These are phyloP conservation scores for Brachyalestes nurse DNA, from an alignment of 2,797 vertebrate genomes.

Conservation along the genomic window DNA sequence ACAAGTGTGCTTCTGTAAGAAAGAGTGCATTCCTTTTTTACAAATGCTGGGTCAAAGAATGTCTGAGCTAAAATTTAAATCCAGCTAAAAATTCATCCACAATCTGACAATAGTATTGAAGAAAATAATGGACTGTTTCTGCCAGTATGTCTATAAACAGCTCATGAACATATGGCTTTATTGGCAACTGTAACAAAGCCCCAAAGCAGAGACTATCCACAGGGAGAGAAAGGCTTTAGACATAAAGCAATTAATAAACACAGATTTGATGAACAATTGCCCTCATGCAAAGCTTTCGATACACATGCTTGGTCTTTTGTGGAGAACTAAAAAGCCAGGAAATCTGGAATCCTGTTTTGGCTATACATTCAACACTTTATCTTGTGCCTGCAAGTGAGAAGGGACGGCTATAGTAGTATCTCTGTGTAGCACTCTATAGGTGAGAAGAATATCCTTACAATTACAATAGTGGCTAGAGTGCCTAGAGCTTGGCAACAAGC, in stretches of 20 bases:
- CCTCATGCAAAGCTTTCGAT: not conserved
- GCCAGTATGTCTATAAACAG: slow-evolving; percentile 15
- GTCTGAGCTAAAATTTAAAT: not conserved
- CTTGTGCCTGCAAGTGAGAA: not conserved
- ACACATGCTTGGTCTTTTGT: not conserved
- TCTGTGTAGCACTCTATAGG: not conserved
- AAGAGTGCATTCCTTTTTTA: not conserved
- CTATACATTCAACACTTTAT: not conserved
- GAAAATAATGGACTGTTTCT: slow-evolving; percentile 16
- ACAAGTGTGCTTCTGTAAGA: not conserved
- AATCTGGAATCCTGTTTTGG: not conserved
- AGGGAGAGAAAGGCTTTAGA: slow-evolving; percentile 11
- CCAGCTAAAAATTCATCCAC: not conserved
- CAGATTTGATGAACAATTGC: slow-evolving; percentile 1
- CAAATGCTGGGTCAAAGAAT: not conserved
- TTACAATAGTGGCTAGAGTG: not conserved
- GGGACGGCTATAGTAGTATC: not conserved
- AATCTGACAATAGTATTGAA: not conserved
- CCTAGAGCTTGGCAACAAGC: slow-evolving; percentile 10
- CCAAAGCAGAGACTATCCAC: slow-evolving; percentile 2
- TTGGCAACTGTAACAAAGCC: slow-evolving; percentile 9
- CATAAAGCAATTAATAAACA: slow-evolving; percentile 24
- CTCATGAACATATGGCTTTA: slow-evolving; percentile 14
- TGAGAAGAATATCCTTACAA: slow-evolving; percentile 8
- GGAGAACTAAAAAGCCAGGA: not conserved